These are phyloP conservation scores for Megaceryle maxima DNA, from an alignment of 2,113 vertebrate genomes.

Conservation along the genomic window DNA sequence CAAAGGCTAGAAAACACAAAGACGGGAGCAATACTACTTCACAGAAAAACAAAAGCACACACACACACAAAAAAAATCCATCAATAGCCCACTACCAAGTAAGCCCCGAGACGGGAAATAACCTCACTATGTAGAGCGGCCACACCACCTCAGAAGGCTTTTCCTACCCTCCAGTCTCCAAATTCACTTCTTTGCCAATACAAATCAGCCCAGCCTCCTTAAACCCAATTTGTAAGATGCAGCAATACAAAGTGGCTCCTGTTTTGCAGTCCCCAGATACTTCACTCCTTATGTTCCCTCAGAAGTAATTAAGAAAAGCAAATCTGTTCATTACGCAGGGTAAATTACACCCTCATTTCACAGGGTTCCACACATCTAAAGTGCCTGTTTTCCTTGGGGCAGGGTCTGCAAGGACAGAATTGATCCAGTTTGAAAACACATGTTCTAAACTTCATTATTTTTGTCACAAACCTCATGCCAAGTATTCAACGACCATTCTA, in stretches of 20 bases:
- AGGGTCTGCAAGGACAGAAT: background rate
- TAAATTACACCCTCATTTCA: background rate
- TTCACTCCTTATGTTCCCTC: background rate
- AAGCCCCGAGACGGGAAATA: background rate
- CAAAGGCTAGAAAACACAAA: background rate
- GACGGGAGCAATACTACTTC: background rate
- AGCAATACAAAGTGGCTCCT: background rate
- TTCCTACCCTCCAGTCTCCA: background rate
- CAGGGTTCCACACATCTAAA: background rate
- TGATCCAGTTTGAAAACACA: background rate
- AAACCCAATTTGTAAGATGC: accelerated
- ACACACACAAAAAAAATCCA: background rate
- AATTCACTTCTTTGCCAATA: background rate
- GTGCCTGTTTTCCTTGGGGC: background rate
- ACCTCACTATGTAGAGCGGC: background rate
- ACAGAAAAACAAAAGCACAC: background rate
- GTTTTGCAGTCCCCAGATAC: background rate
- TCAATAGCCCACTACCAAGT: background rate
- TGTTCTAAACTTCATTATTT: background rate
- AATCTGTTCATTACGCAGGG: background rate
- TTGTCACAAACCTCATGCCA: background rate
- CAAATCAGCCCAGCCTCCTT: background rate
- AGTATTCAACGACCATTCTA: background rate
- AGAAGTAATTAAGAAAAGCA: background rate
- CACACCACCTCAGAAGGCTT: background rate